phyloP scores from a whole-genome alignment of 2,797 vertebrate species.

The Pelodytes ibericus region DNA sequence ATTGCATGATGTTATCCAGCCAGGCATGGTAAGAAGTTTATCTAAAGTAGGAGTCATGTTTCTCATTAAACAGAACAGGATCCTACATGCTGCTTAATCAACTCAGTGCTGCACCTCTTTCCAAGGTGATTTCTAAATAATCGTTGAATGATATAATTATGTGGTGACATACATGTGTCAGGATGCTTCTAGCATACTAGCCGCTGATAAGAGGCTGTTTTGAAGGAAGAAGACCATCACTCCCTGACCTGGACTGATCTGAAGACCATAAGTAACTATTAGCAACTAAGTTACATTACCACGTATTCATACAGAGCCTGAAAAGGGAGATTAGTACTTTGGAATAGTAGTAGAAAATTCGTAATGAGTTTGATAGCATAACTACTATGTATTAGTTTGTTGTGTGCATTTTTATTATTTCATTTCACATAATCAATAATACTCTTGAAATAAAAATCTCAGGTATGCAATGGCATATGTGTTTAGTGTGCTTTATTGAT shows the following conservation, averaged over 20 bases:
- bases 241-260: neutral
- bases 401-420: too few species aligned
- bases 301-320: too few species aligned
- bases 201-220: neutral
- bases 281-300: too few species aligned
- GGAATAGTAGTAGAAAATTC: too few species aligned
- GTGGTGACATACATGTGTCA: neutral
- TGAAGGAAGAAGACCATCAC: neutral
- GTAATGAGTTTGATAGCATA: too few species aligned
- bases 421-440: too few species aligned
- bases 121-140: neutral
- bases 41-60: neutral
- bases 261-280: neutral
- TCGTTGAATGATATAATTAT: neutral
- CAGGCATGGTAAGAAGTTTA: neutral
- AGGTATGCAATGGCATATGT: too few species aligned
- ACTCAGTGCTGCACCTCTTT: neutral
- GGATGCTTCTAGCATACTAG: neutral
- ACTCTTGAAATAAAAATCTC: too few species aligned
- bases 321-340: too few species aligned
- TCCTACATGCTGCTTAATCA: neutral
- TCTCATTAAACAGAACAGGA: conserved; percentile 11
- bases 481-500: too few species aligned
- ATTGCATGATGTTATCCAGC: conserved; percentile 1
- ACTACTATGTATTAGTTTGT: too few species aligned